These are phyloP conservation scores for Pipistrellus pipistrellus DNA, from an alignment of 2,797 vertebrate species.

Conservation along the genomic window DNA sequence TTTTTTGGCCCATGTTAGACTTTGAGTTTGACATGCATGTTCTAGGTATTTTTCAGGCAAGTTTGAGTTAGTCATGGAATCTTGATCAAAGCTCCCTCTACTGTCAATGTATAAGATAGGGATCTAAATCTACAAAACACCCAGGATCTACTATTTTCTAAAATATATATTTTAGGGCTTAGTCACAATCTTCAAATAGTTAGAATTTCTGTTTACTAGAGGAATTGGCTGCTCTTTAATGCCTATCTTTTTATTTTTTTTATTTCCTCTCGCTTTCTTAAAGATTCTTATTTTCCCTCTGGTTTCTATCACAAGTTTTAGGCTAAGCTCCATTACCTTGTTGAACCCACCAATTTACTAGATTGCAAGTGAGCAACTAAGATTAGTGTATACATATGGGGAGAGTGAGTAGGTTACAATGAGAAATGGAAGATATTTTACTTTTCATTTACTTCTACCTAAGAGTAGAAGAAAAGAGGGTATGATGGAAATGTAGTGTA, in stretches of 20 bases:
- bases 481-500: background rate
- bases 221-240: background rate
- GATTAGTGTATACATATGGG: background rate
- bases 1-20: too few relatives aligned
- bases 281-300: conserved; percentile 21
- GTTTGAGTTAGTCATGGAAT: background rate
- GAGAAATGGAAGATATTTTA: conserved; percentile 16
- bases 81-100: conserved; percentile 9
- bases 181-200: background rate
- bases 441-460: background rate
- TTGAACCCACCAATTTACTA: conserved; percentile 29
- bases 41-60: background rate
- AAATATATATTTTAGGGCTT: background rate
- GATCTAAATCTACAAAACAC: background rate
- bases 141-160: background rate
- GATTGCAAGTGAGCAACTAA: background rate
- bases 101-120: background rate
- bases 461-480: background rate
- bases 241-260: too few relatives aligned
- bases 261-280: background rate
- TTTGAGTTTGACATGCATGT: background rate
- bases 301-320: background rate
- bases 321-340: background rate
- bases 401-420: background rate
- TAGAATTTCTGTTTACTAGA: background rate